Conservation (phyloP, 2,888 invertebrate species). For the Conus canariensis region DNA sequence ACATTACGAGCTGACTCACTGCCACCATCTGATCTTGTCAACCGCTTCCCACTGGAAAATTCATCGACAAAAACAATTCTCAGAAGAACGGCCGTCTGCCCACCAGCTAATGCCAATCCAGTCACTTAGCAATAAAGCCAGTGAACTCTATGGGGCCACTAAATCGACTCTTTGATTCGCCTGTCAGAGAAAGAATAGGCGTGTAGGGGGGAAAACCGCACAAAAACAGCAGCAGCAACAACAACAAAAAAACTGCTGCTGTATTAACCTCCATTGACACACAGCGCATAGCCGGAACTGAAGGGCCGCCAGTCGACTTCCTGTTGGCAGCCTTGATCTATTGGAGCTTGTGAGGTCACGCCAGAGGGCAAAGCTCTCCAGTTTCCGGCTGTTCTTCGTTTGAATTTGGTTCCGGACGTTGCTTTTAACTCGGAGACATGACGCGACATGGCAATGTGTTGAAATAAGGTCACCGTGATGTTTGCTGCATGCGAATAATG, state of each 20-base stretch:
- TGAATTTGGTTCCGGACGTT: background rate
- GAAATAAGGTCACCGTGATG: no score
- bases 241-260: background rate
- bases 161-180: background rate
- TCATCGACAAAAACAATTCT: no score
- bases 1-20: no score
- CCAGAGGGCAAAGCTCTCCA: background rate
- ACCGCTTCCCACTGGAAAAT: no score
- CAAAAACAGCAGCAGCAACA: background rate
- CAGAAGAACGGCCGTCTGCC: background rate
- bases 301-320: slow-evolving; percentile 41
- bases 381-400: background rate
- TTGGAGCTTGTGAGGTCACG: slow-evolving; percentile 19
- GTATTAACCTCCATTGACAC: slow-evolving; percentile 42
- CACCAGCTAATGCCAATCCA: background rate
- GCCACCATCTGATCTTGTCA: no score
- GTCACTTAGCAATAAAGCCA: background rate
- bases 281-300: slow-evolving; percentile 39
- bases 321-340: slow-evolving; percentile 38
- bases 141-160: background rate
- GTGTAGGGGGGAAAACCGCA: no score
- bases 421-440: no score
- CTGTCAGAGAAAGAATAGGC: background rate
- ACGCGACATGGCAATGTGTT: no score
- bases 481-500: no score